These are phyloP conservation scores for Sterna hirundo DNA, from an alignment of 2,113 vertebrate species.

Conservation along the genomic window DNA sequence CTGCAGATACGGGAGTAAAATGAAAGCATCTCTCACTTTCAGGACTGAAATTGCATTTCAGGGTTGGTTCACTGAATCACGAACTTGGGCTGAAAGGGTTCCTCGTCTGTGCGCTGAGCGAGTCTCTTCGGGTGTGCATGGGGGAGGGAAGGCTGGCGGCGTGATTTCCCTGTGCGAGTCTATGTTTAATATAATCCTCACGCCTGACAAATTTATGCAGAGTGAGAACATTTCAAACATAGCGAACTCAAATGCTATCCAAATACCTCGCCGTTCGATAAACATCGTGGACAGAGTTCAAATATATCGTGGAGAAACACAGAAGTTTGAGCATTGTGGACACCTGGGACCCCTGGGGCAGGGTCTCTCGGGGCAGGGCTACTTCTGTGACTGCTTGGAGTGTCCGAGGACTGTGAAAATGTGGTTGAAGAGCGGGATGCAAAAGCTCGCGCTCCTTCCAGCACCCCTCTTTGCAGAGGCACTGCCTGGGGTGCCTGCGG, in stretches of 20 bases:
- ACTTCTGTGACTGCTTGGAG: background rate
- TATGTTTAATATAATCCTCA: conserved; percentile 3
- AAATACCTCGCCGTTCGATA: background rate
- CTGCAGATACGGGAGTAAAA: background rate
- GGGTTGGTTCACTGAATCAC: background rate
- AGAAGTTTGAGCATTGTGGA: background rate
- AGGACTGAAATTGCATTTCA: background rate
- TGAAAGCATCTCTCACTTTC: conserved; percentile 20
- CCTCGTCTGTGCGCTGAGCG: background rate
- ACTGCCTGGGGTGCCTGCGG: background rate
- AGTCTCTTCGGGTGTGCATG: background rate
- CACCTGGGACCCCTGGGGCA: background rate
- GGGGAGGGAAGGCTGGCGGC: background rate
- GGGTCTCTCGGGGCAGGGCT: background rate
- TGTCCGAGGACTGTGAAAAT: background rate
- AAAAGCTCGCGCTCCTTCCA: background rate
- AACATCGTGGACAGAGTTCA: background rate
- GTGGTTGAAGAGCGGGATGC: background rate
- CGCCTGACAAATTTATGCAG: conserved; percentile 36
- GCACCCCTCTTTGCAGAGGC: background rate
- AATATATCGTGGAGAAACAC: background rate
- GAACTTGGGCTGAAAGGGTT: background rate
- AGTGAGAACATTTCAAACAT: conserved; percentile 10
- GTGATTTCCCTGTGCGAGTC: background rate
- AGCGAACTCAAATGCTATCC: background rate